Evolutionary conservation across 2,888 invertebrate genomes (phyloP).

Genomic region (Seira sanloemensis): DNA sequence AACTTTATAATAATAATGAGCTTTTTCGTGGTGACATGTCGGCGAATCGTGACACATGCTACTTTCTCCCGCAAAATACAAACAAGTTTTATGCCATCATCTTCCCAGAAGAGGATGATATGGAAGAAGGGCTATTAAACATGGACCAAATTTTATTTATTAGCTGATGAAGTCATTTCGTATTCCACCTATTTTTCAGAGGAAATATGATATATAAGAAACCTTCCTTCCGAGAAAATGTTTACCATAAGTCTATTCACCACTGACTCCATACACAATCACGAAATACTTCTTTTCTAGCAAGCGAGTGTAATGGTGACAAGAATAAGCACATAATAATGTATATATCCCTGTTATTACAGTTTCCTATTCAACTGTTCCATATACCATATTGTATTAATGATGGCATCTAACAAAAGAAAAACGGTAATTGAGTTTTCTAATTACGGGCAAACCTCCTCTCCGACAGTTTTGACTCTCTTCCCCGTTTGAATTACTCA

Average conservation of each 20-base stretch:
- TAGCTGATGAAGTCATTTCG: conserved; percentile 8
- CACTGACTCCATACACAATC: too few species aligned
- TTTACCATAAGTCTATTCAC: neutral
- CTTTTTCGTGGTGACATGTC: conserved; percentile 31
- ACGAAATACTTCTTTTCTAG: too few species aligned
- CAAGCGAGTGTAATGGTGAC: too few species aligned
- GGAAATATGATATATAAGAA: neutral
- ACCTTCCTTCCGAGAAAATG: neutral
- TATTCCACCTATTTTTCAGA: neutral
- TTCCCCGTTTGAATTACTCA: neutral
- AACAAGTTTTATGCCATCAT: neutral
- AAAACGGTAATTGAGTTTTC: neutral
- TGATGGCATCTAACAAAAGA: too few species aligned
- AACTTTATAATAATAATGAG: conserved; percentile 37
- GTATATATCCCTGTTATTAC: too few species aligned
- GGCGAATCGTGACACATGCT: conserved; percentile 35
- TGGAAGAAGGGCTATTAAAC: neutral
- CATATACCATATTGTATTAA: too few species aligned
- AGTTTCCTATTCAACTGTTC: too few species aligned
- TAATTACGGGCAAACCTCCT: neutral
- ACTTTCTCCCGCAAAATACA: neutral
- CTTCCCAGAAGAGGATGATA: neutral
- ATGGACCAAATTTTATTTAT: conserved; percentile 6
- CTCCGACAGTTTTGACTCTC: neutral
- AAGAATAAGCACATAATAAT: too few species aligned